Base-by-base conservation (phyloP, 1,140 invertebrate genomes). In the Adelges cooleyi region DNA sequence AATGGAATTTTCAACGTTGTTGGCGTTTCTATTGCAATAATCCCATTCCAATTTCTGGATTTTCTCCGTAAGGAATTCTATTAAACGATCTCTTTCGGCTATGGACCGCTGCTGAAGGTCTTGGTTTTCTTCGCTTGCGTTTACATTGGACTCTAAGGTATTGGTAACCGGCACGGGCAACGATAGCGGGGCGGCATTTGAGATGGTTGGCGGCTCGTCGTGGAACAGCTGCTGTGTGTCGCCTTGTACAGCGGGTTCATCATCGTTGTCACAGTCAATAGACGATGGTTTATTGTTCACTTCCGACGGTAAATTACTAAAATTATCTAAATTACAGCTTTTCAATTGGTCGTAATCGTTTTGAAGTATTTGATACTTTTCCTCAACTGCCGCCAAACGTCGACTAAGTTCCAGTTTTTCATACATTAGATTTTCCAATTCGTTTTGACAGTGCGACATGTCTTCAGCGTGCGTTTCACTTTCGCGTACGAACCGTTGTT, bases 301-400 rank as follows among this genome's bases (percentile, higher is more conserved):
- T 6, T 11, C 11, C 5, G 5, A 6, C 29, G 11, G 5, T 33
- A 11, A 6, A 6, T 6, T 33, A 33, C 29, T 33, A 33, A 6
- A 6, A 33, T 33, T 33, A 29, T 62, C 25, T 3, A 62, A 33
- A 46, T 46, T 62, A 33, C 29, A 33, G 46, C 56, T 62, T 48
- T 62, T 62, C 3, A 62, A 25, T n/a, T 62, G 56, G 33, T 62
- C 42, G 33, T 62, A 62, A 48, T 62, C 56, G 20, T 62, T 62
- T 33, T 62, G 38, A 2, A 62, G 29, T 46, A 62, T 62, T 48
- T 62, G 38, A 46, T 62, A 42, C 46, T 48, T 62, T 33, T 62
- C 56, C 15, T 62, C 44, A 1, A 62, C 3, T 18, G 23, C n/a
- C 0, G 42, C n/a, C 9, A 62, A 48, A 18, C 46, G 42, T 18